Conservation (phyloP, 2,888 invertebrate genomes). For the Aplocera efformata region DNA sequence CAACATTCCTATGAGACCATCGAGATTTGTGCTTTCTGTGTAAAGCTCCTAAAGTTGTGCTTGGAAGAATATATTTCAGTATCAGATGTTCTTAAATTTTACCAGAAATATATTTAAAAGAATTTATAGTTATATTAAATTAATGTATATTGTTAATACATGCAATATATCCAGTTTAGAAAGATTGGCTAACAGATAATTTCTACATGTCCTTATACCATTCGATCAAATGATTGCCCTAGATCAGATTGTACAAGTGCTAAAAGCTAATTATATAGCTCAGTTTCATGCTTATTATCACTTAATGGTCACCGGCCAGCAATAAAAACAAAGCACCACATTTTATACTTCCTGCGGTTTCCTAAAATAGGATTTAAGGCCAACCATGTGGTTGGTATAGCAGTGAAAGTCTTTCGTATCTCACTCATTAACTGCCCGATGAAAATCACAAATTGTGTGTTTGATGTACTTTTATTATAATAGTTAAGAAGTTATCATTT, state of each 20-base stretch:
- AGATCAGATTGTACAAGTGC: slow-evolving; percentile 15
- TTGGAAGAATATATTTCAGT: too few relatives aligned
- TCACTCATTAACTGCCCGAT: slow-evolving; percentile 65
- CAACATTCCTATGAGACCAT: slow-evolving; percentile 25
- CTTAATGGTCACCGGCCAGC: slow-evolving; percentile 33
- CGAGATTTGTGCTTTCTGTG: slow-evolving; percentile 7
- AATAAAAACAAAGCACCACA: slow-evolving; percentile 47
- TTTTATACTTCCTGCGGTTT: slow-evolving; percentile 67
- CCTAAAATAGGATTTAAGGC: slow-evolving; percentile 69
- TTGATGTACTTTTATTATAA: slow-evolving; percentile 67
- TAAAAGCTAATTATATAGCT: slow-evolving; percentile 29
- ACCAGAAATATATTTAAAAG: too few relatives aligned
- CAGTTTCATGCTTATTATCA: slow-evolving; percentile 35
- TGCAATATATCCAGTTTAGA: too few relatives aligned
- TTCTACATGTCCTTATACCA: slow-evolving; percentile 1
- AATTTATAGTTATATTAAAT: too few relatives aligned
- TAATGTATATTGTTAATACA: too few relatives aligned
- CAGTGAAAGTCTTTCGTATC: slow-evolving; percentile 74
- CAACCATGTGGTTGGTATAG: slow-evolving; percentile 48
- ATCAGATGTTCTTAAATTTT: too few relatives aligned
- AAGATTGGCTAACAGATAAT: too few relatives aligned
- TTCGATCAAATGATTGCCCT: slow-evolving; percentile 5
- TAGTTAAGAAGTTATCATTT: too few relatives aligned
- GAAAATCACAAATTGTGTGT: slow-evolving; percentile 71
- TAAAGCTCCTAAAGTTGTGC: too few relatives aligned